phyloP scores from a whole-genome alignment of 2,113 vertebrate species.

The Tretioscincus oriximinensis region DNA sequence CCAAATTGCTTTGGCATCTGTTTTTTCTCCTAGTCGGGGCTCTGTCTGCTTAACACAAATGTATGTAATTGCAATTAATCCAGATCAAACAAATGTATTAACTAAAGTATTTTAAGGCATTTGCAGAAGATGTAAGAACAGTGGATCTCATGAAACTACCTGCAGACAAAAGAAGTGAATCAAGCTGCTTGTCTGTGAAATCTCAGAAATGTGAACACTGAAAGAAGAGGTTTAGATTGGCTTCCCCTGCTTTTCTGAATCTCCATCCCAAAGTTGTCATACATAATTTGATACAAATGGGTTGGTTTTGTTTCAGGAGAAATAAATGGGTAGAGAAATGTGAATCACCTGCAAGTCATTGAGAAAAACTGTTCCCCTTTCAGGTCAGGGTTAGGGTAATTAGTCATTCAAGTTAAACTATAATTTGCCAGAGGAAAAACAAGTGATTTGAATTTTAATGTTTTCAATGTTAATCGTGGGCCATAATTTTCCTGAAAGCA shows the following conservation, averaged over 20 bases:
- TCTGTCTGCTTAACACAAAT: too few relatives aligned
- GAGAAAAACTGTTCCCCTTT: conserved; percentile 50
- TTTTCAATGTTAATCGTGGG: conserved; percentile 53
- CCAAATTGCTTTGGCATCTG: too few relatives aligned
- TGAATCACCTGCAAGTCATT: conserved; percentile 73
- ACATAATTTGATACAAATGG: conserved; percentile 76
- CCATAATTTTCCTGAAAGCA: conserved; percentile 48
- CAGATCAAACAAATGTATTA: too few relatives aligned
- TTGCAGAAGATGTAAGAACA: conserved; percentile 15
- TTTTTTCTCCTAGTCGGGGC: too few relatives aligned
- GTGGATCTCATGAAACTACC: conserved; percentile 26
- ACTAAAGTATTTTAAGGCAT: too few relatives aligned
- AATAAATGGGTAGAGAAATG: conserved; percentile 39
- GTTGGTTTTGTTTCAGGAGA: conserved; percentile 54
- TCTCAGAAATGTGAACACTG: conserved; percentile 33
- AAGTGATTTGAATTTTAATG: conserved; percentile 65
- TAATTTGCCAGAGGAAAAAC: conserved; percentile 71
- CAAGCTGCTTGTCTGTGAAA: conserved; percentile 54
- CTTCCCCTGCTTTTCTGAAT: conserved; percentile 54
- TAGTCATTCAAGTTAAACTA: conserved; percentile 62
- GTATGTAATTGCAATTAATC: too few relatives aligned
- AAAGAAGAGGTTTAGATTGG: conserved; percentile 59
- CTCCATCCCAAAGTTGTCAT: conserved; percentile 60
- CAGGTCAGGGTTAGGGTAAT: conserved; percentile 69
- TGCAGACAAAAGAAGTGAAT: not conserved